These are phyloP conservation scores for Drosophila pandora DNA, from an alignment of 1,140 invertebrate species.

Conservation along the genomic window DNA sequence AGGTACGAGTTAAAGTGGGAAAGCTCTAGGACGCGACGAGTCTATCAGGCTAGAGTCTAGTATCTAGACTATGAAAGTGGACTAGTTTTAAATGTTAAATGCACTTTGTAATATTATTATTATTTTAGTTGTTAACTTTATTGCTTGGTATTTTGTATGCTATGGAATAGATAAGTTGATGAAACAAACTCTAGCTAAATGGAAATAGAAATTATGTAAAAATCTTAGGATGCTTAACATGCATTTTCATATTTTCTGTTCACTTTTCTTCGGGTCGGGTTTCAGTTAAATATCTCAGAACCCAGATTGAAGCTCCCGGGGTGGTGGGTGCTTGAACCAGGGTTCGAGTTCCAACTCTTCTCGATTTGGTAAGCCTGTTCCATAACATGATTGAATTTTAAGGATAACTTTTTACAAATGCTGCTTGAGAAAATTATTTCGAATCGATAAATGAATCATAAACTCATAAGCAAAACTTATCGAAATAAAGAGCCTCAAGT, in stretches of 20 bases:
- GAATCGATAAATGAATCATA: conserved; percentile 33
- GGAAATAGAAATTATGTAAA: conserved; percentile 48
- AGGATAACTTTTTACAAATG: conserved; percentile 44
- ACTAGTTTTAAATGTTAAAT: conserved; percentile 29
- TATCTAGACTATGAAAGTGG: conserved; percentile 34
- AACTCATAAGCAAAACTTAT: conserved; percentile 27
- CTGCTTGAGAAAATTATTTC: conserved; percentile 41
- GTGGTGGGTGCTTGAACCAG: conserved; percentile 19
- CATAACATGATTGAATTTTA: conserved; percentile 29
- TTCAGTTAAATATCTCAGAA: no score
- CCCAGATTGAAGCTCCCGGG: conserved; percentile 28
- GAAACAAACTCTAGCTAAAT: conserved; percentile 61
- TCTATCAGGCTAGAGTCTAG: conserved; percentile 43
- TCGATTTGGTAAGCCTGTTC: conserved; percentile 24
- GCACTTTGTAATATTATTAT: conserved; percentile 36
- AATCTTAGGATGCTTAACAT: conserved; percentile 57
- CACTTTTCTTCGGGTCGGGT: neutral
- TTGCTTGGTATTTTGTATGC: conserved; percentile 46
- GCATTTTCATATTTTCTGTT: conserved; percentile 20
- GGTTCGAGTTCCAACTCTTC: conserved; percentile 2
- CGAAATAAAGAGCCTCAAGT: conserved; percentile 39
- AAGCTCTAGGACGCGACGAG: conserved; percentile 37
- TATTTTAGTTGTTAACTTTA: conserved; percentile 35
- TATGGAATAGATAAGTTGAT: conserved; percentile 47
- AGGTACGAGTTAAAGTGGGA: conserved; percentile 39